phyloP scores from a whole-genome alignment of 2,888 invertebrate species.

The Onthophagus sagittarius region DNA sequence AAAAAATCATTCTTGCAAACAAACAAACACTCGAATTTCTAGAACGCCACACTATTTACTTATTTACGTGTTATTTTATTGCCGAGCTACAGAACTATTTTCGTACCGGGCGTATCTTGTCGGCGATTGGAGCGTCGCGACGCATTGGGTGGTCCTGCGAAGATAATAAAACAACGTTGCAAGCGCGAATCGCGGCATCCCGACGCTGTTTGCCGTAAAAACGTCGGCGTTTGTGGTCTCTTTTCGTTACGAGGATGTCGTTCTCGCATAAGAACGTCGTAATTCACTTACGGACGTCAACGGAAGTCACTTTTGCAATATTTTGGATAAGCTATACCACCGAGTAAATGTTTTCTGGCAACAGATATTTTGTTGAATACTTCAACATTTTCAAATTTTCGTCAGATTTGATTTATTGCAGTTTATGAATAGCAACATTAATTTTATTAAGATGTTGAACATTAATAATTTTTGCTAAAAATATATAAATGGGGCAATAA shows the following conservation, averaged over 20 bases:
- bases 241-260: neutral
- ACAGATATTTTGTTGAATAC: no score
- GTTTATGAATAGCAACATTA: neutral
- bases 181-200: constrained; percentile 32
- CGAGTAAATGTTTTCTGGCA: no score
- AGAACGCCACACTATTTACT: constrained; percentile 47
- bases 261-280: neutral
- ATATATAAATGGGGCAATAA: neutral
- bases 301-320: neutral
- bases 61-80: constrained; percentile 47
- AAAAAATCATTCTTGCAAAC: constrained; percentile 25
- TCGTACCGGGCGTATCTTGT: constrained; percentile 31
- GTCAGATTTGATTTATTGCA: neutral
- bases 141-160: constrained; percentile 37
- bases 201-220: neutral
- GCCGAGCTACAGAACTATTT: constrained; percentile 42
- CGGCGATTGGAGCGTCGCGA: constrained; percentile 22
- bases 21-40: constrained; percentile 50
- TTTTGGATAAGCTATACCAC: neutral
- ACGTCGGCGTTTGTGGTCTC: neutral
- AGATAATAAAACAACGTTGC: constrained; percentile 37
- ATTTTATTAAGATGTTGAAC: neutral
- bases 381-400: neutral
- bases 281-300: neutral
- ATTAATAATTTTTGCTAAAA: no score